phyloP scores from a whole-genome alignment of 2,888 invertebrate species.

The Calliphora vomitoria region DNA sequence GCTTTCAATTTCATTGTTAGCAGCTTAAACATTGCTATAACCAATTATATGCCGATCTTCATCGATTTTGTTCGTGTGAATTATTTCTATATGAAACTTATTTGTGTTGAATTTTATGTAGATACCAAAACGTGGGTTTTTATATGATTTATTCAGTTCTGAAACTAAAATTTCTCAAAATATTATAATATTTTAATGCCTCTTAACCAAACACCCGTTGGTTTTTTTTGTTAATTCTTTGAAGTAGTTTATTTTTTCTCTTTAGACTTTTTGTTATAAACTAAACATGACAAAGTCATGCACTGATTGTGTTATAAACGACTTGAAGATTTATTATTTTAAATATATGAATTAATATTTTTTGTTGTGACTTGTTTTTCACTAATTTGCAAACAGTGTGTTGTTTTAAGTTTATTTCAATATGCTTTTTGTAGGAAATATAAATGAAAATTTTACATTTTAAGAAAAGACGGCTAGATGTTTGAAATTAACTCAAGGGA shows the following conservation, averaged over 20 bases:
- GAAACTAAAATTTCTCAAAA: too few species aligned
- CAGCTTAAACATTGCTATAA: too few species aligned
- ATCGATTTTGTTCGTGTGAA: too few species aligned
- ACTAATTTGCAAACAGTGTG: slow-evolving; percentile 42
- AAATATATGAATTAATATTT: slow-evolving; percentile 32
- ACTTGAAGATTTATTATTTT: slow-evolving; percentile 41
- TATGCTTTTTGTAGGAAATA: slow-evolving; percentile 8
- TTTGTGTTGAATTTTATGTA: too few species aligned
- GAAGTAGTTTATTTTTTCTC: not conserved
- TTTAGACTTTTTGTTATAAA: slow-evolving; percentile 6
- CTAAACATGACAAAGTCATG: slow-evolving; percentile 69
- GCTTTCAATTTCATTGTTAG: too few species aligned
- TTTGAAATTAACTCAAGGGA: slow-evolving; percentile 40
- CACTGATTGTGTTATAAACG: slow-evolving; percentile 70
- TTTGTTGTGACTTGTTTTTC: slow-evolving; percentile 1
- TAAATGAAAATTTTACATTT: not conserved
- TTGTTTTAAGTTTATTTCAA: slow-evolving; percentile 10
- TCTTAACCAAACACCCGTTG: not conserved
- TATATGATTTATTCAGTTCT: too few species aligned
- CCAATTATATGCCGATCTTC: too few species aligned
- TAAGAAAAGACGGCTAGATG: not conserved
- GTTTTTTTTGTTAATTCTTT: not conserved
- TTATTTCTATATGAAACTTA: too few species aligned
- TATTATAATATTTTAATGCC: not conserved
- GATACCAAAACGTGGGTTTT: too few species aligned